Evolutionary conservation across 2,797 vertebrate genomes (phyloP), one percentile per base, ranked within the genome.

Genomic region (Miichthys miiuy): DNA sequence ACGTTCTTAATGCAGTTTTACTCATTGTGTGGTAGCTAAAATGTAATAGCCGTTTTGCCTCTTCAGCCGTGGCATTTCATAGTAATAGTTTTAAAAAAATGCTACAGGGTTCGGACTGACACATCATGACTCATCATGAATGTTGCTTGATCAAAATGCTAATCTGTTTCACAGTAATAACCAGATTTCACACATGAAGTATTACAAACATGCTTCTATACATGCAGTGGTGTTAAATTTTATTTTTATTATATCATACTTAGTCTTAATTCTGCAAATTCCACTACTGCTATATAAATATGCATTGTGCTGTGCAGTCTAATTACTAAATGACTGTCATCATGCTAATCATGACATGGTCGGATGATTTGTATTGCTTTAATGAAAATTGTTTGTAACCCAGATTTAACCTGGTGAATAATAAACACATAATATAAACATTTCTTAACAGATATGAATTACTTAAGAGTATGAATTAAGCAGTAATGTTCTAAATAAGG

Each of bases 71-170:
- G 58, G 50, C 72, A 83, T 90, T 90, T 86, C 13, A 75, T 80
- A 85, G 60, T 82, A 78, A 91, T 88, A 83, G 89, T 58, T 80
- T 57, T 2, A 6, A 57, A 70, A 77, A 79, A 82, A 77, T 73
- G 81, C 85, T 78, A n/a, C 60, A 78, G 71, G 66, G 42, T 76
- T 87, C 44, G 64, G n/a, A 69, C 56, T 65, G 60, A 81, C 77
- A 87, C 62, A 55, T 64, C 38, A 77, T 81, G 76, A 80, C 52
- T 81, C 56, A 69, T 38, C 34, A 38, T 38, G 48, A 77, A 51
- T 2, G 12, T 56, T 60, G 55, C 64, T 23, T n/a, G 38, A 80
- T 78, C 25, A 50, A 81, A 74, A 81, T 51, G 64, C 20, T 77
- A 72, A 72, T 68, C 57, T 58, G 21, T 21, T 52, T 54, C 38